Base-by-base conservation (phyloP, 2,797 vertebrate genomes). In the Tachyglossus aculeatus region DNA sequence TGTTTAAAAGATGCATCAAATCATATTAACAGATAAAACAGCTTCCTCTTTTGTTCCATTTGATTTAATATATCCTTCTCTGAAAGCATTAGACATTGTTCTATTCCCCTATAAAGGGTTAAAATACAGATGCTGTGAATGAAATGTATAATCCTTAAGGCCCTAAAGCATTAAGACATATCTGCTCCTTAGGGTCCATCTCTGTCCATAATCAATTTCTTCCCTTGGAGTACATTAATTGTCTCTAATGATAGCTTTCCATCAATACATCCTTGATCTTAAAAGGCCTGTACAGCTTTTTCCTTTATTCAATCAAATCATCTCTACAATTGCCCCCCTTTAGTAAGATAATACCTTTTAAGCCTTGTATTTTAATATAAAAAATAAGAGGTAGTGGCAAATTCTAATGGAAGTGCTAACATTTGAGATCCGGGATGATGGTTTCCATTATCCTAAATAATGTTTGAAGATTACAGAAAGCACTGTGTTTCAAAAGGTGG, bases 171-270 rank as follows among this genome's bases (percentile, higher is more conserved):
- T 92, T 93, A 91, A 93, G 89, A 92, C 87, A 84, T 93, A 91
- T 91, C 90, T 92, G 76, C 91, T 90, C 90, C 91, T 94, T 93
- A 93, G 91, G 90, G 92, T 91, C 91, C 91, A 92, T 93, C 94
- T 95, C 93, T 93, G 93, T 91, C 92, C 92, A 95, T 95, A 96
- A 96, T 97, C 95, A 96, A 96, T 95, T 94, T 91, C 92, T 93
- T 93, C 92, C 92, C 92, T 91, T 89, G 90, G 91, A 92, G 89
- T 91, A 87, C 92, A 92, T 96, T 97, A 97, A 98, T 97, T 98
- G 95, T 93, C 91, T 94, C 92, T 97, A 97, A 98, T 96, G 94
- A 97, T 94, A 96, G 94, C 92, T 94, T 96, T 96, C 95, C 91
- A 94, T 95, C 95, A 96, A 97, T 92, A 94, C 92, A 91, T 94